Percentiles rank a stretch among this genome's conserved stretches.
Conservation (phyloP, 2,888 invertebrate species). For the Stegana nigrithorax region DNA sequence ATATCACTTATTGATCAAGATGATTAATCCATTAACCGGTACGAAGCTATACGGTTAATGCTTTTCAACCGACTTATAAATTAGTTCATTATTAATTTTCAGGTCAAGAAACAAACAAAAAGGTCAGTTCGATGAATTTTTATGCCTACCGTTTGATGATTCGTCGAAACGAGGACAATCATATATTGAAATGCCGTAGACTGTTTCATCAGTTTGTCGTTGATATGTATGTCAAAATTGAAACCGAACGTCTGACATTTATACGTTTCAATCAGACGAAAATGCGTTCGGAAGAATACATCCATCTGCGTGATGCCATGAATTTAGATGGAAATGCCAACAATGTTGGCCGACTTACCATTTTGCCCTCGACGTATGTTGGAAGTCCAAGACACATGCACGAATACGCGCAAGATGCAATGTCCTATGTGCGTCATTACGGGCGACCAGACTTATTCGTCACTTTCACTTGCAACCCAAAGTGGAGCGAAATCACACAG, state of each 20-base stretch:
- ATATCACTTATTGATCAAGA: conserved; percentile 31
- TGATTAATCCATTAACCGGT: conserved; percentile 7
- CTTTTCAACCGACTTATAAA: too few species aligned
- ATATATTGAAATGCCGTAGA: conserved; percentile 15
- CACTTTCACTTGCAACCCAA: conserved; percentile 27
- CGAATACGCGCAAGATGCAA: conserved; percentile 9
- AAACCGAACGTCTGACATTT: conserved; percentile 54
- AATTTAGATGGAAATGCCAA: conserved; percentile 31
- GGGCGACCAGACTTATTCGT: conserved; percentile 27
- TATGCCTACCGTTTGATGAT: conserved; percentile 29
- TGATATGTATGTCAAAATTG: conserved; percentile 62
- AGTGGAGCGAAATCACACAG: conserved; percentile 20
- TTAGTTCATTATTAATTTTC: conserved; percentile 17
- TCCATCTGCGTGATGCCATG: conserved; percentile 8
- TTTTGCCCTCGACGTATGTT: conserved; percentile 19
- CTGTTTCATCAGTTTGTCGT: conserved; percentile 45
- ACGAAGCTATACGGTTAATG: too few species aligned
- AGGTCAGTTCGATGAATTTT: conserved; percentile 20
- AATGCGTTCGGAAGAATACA: conserved; percentile 8
- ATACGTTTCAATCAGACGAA: conserved; percentile 51
- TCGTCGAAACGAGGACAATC: conserved; percentile 21
- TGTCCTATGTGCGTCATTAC: conserved; percentile 16
- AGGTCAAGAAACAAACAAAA: conserved; percentile 6
- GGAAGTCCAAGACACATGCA: not conserved
- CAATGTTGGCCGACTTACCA: conserved; percentile 15